Conservation (phyloP, 2,113 vertebrate species). For the Toxotes chatareus region DNA sequence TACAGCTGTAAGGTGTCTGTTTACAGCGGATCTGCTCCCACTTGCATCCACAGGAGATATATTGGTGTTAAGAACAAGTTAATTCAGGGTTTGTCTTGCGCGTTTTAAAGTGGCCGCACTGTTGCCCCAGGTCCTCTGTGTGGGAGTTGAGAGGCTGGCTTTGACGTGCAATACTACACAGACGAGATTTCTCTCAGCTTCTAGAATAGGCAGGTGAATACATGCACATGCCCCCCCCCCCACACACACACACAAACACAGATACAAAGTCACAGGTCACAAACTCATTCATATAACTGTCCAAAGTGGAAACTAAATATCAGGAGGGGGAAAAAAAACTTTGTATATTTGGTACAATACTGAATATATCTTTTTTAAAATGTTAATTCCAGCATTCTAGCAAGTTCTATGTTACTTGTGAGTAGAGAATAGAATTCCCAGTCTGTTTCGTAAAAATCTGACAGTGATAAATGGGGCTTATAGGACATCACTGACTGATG, state of each 20-base stretch:
- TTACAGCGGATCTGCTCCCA: constrained; percentile 60
- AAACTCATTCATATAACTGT: not conserved
- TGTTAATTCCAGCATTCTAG: not conserved
- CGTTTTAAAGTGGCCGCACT: constrained; percentile 71
- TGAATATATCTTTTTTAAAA: not conserved
- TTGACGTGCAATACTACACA: constrained; percentile 62
- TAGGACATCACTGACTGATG: constrained; percentile 48
- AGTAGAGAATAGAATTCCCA: not conserved
- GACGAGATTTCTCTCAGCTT: constrained; percentile 44
- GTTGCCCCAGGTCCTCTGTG: constrained; percentile 70
- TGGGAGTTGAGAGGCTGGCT: constrained; percentile 65
- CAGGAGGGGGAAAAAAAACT: not conserved
- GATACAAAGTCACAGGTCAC: constrained; percentile 24
- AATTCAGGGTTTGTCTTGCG: constrained; percentile 65
- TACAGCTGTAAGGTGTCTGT: constrained; percentile 26
- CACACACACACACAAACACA: constrained; percentile 9
- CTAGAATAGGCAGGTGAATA: constrained; percentile 72
- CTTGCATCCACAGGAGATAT: constrained; percentile 59
- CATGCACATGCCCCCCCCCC: constrained; percentile 50
- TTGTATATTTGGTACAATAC: not conserved
- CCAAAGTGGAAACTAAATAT: not conserved
- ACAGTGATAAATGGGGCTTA: constrained; percentile 37
- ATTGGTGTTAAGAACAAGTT: constrained; percentile 62
- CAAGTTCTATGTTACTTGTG: not conserved
- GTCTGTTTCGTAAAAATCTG: constrained; percentile 27